These are phyloP conservation scores for Manacus vitellinus DNA, from an alignment of 2,113 vertebrate species.

Conservation along the genomic window DNA sequence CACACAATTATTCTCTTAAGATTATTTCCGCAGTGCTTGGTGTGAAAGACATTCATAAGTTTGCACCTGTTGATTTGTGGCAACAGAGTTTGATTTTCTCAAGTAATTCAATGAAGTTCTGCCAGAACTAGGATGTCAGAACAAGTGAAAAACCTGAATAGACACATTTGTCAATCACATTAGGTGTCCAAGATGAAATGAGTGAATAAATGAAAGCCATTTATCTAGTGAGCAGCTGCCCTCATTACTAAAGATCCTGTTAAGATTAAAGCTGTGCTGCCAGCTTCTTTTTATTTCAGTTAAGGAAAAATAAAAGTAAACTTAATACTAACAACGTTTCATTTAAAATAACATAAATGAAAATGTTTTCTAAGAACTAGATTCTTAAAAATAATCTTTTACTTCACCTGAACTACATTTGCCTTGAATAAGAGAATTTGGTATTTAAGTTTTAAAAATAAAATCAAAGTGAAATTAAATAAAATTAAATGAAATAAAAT, in stretches of 20 bases:
- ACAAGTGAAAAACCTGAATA: conserved; percentile 43
- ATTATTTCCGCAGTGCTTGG: neutral
- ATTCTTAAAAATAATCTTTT: neutral
- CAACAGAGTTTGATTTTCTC: conserved; percentile 36
- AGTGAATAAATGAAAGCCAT: conserved; percentile 42
- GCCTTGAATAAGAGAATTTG: neutral
- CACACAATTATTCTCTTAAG: conserved; percentile 13
- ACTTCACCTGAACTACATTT: neutral
- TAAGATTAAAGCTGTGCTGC: neutral
- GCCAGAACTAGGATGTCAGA: conserved; percentile 34
- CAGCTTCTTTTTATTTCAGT: neutral
- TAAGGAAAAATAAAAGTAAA: neutral
- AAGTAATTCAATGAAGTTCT: conserved; percentile 32
- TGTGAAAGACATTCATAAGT: neutral
- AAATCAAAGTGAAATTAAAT: neutral
- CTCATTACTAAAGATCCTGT: conserved; percentile 3
- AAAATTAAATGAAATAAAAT: neutral
- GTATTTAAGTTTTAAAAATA: neutral
- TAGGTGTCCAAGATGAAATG: conserved; percentile 34
- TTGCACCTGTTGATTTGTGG: conserved; percentile 59
- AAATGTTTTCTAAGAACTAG: neutral
- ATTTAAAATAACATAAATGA: neutral
- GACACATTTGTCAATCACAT: conserved; percentile 48
- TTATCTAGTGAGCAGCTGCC: conserved; percentile 39
- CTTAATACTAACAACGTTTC: neutral